A percentile compares a stretch with the other conserved stretches of the same genome.
Evolutionary conservation across 2,113 vertebrate genomes (phyloP).

Genomic region (Oreochromis niloticus): DNA sequence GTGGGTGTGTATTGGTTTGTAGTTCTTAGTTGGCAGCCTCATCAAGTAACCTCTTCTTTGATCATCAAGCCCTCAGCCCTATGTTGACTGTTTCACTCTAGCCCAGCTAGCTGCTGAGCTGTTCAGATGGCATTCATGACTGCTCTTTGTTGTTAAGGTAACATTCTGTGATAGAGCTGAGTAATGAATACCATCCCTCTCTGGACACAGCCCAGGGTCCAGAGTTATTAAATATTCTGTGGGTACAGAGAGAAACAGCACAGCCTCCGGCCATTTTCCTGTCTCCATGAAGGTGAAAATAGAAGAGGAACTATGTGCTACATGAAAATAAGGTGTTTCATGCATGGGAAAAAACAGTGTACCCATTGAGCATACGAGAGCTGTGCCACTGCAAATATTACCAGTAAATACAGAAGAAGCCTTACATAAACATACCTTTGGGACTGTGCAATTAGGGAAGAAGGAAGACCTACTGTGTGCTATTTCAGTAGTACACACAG

Average conservation of each 20-base stretch:
- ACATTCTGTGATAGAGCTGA: neutral
- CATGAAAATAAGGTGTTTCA: neutral
- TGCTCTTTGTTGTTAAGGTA: neutral
- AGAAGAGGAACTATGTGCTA: neutral
- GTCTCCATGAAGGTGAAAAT: neutral
- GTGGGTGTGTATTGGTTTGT: rapidly evolving
- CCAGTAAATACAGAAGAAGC: neutral
- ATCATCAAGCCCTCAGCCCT: neutral
- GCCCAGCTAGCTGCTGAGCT: neutral
- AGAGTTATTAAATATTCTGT: neutral
- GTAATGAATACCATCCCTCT: neutral
- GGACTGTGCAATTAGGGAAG: neutral
- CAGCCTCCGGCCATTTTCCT: neutral
- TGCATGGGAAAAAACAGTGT: neutral
- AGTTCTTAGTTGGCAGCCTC: neutral
- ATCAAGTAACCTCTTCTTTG: neutral
- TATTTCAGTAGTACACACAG: neutral
- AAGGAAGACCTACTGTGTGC: neutral
- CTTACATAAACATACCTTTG: neutral
- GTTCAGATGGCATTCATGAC: neutral
- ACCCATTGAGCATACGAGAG: neutral
- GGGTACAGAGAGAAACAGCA: neutral
- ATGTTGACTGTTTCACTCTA: neutral
- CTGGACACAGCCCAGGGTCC: neutral
- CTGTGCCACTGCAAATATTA: neutral